A percentile compares a stretch with the other conserved stretches of the same genome.
Evolutionary conservation across 2,113 vertebrate genomes (phyloP).

Genomic region (Mixornis gularis): DNA sequence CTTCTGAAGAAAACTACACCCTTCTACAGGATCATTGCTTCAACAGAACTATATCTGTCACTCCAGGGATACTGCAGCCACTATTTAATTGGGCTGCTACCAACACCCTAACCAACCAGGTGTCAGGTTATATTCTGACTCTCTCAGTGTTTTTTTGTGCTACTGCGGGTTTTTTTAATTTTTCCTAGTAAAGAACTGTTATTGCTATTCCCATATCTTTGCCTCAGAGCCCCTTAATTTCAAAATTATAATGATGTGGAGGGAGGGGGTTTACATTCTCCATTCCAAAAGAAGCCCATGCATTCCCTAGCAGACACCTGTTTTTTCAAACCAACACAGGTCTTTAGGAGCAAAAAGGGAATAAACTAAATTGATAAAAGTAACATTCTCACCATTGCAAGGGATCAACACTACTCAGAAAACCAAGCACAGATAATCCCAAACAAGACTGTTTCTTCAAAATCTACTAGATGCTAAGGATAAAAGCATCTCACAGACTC

Average conservation of each 20-base stretch:
- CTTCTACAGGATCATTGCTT: neutral
- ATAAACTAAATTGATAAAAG: neutral
- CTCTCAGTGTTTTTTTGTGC: neutral
- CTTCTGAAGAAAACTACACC: neutral
- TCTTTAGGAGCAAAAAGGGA: neutral
- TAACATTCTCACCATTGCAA: neutral
- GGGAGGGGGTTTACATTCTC: neutral
- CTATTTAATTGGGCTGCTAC: neutral
- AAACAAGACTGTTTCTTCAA: neutral
- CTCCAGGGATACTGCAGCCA: neutral
- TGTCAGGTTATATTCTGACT: neutral
- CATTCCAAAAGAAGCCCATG: neutral
- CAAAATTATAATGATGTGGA: neutral
- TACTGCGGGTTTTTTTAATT: neutral
- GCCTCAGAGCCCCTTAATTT: neutral
- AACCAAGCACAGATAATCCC: neutral
- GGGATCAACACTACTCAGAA: neutral
- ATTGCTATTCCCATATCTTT: neutral
- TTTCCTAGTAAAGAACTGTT: neutral
- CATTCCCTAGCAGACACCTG: neutral
- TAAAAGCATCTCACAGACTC: neutral
- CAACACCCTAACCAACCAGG: neutral
- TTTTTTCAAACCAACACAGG: neutral
- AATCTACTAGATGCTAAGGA: neutral
- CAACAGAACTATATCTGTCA: neutral